A percentile compares a stretch with the other conserved stretches of the same genome.
Evolutionary conservation across 2,797 vertebrate species (phyloP).

Genomic region (Notolabrus celidotus): DNA sequence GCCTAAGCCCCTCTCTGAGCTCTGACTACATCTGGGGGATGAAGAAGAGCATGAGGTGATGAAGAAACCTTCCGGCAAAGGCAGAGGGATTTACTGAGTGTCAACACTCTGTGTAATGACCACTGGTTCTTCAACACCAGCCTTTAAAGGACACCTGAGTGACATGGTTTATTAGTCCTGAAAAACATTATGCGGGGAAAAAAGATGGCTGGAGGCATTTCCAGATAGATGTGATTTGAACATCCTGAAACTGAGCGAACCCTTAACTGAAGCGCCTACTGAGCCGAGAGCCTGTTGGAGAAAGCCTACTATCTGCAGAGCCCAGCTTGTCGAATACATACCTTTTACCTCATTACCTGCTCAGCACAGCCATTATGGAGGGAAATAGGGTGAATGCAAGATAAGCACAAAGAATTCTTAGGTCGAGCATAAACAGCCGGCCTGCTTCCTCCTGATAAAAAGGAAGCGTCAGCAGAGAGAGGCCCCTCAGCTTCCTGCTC

Average conservation of each 20-base stretch:
- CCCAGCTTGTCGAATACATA: slow-evolving; percentile 79
- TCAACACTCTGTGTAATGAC: slow-evolving; percentile 63
- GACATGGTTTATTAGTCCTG: slow-evolving; percentile 71
- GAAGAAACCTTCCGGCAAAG: slow-evolving; percentile 61
- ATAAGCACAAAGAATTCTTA: slow-evolving; percentile 81
- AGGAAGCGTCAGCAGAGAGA: slow-evolving; percentile 60
- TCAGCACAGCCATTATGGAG: slow-evolving; percentile 69
- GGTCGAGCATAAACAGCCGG: slow-evolving; percentile 75
- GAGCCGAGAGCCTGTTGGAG: slow-evolving; percentile 46
- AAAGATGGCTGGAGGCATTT: slow-evolving; percentile 56
- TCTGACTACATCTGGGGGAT: slow-evolving; percentile 66
- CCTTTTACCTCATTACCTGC: slow-evolving; percentile 82
- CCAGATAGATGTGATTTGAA: slow-evolving; percentile 57
- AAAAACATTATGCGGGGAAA: slow-evolving; percentile 56
- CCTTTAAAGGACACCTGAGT: slow-evolving; percentile 74
- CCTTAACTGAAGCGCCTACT: slow-evolving; percentile 56
- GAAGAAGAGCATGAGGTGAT: slow-evolving; percentile 64
- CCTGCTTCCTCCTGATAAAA: slow-evolving; percentile 87
- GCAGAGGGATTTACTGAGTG: slow-evolving; percentile 65
- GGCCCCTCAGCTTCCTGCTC: slow-evolving; percentile 74
- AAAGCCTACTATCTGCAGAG: slow-evolving; percentile 70
- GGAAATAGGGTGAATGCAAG: slow-evolving; percentile 76
- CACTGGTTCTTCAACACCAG: slow-evolving; percentile 50
- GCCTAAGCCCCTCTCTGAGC: slow-evolving; percentile 65
- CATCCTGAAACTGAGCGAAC: slow-evolving; percentile 49